Evolutionary conservation across 2,113 vertebrate species (phyloP).

Genomic region (Cisticola juncidis): DNA sequence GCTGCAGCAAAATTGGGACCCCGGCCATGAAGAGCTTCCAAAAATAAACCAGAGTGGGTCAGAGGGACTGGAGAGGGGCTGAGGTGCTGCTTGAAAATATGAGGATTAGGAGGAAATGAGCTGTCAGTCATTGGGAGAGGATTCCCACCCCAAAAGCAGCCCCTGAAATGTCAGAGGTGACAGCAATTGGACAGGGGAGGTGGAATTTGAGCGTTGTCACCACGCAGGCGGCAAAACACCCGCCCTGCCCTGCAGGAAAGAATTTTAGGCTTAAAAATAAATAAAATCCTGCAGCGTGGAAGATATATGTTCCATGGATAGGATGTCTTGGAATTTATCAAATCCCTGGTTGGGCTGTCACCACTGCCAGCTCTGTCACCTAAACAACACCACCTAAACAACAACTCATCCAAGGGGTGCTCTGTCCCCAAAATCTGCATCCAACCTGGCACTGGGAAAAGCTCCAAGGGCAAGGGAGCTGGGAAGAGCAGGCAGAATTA

Average conservation of each 20-base stretch:
- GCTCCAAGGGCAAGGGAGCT: neutral
- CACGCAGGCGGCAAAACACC: neutral
- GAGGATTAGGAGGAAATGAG: conserved; percentile 51
- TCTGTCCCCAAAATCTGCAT: neutral
- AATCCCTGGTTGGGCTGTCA: neutral
- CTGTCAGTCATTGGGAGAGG: conserved; percentile 54
- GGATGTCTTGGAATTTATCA: conserved; percentile 9
- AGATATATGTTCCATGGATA: neutral
- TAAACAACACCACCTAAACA: conserved; percentile 16
- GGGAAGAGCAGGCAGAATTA: neutral
- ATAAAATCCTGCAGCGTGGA: neutral
- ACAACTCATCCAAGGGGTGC: neutral
- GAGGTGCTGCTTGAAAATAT: neutral
- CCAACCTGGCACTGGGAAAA: neutral
- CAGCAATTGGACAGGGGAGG: neutral
- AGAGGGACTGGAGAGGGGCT: neutral
- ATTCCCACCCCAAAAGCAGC: conserved; percentile 37
- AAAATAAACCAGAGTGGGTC: conserved; percentile 67
- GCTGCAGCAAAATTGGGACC: conserved; percentile 17
- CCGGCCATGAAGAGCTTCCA: conserved; percentile 45
- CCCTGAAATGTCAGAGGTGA: conserved; percentile 65
- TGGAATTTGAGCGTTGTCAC: conserved; percentile 40
- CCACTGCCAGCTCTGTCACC: neutral
- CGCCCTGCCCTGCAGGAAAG: neutral
- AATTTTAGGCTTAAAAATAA: conserved; percentile 48